Evolutionary conservation across 2,888 invertebrate genomes (phyloP), one percentile per base, ranked within the genome.

Genomic region (Tetranychus truncatus): DNA sequence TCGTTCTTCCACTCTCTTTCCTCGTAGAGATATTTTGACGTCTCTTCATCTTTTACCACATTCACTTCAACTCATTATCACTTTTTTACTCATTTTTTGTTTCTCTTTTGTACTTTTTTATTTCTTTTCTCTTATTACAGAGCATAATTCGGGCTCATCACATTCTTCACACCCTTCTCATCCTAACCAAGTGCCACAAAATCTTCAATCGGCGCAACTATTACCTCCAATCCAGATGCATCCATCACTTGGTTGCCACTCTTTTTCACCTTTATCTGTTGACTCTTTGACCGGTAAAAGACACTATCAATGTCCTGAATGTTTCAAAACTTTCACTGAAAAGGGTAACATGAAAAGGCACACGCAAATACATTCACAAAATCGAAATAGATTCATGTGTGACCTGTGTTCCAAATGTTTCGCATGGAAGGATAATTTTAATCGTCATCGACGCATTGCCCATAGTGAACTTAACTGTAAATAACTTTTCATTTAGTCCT

Each of bases 401-500:
- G 76, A 77, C n/a, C 72, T 76, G 55, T 77, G 77, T 73, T 21
- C 74, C 18, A 73, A 75, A 45, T 73, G 73, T 72, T 77, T 77
- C 69, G 66, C 73, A n/a, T 77, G 77, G 77, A 77, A 77, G 74
- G 76, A 77, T 72, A 77, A 76, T 69, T 76, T 76, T 45, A 74
- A 75, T 72, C 73, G 76, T 24, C 77, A 77, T 55, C 73, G 72
- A 65, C 67, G 76, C 67, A 69, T 72, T 15, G 76, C 75, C 20
- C 77, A 77, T 74, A 69, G 69, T 69, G 69, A 69, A 24, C 34
- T 69, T 20, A 69, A 24, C 69, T 69, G 69, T 69, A 69, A 69
- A 69, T 69, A 69, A 69, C 34, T 11, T 24, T 69, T 24, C 20
- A 24, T 24, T 24, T 69, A 69, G 34, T 69, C 34, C 55, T 55